These are phyloP conservation scores for Lepas anatifera DNA, from an alignment of 2,888 invertebrate genomes.

Conservation along the genomic window DNA sequence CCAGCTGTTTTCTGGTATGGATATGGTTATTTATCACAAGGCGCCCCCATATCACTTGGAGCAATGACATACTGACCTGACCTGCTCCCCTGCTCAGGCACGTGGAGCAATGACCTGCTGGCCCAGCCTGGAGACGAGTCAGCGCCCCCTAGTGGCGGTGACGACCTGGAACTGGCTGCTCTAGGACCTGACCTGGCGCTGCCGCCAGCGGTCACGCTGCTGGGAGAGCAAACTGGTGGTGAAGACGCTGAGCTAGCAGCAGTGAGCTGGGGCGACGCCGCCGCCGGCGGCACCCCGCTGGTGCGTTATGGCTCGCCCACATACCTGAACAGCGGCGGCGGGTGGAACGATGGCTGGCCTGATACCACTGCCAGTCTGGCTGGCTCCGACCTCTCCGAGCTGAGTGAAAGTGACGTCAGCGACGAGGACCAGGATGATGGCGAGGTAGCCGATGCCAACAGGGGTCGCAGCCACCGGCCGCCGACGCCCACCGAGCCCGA, in stretches of 20 bases:
- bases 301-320: slow-evolving; percentile 45
- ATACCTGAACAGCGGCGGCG: slow-evolving; percentile 17
- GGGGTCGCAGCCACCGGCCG: slow-evolving; percentile 22
- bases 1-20: no score
- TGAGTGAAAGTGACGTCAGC: slow-evolving; percentile 20
- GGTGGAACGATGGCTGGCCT: slow-evolving; percentile 24
- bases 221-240: slow-evolving; percentile 27
- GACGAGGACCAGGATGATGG: slow-evolving; percentile 27
- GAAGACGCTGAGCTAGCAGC: slow-evolving; percentile 24
- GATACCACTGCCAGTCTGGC: slow-evolving; percentile 30
- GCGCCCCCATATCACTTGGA: no score
- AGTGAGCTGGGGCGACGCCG: slow-evolving; percentile 28
- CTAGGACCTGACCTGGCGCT: slow-evolving; percentile 36
- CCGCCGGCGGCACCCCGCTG: slow-evolving; percentile 32
- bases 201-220: slow-evolving; percentile 50
- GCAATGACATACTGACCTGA: no score
- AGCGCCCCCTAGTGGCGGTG: slow-evolving; percentile 26
- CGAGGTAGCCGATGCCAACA: slow-evolving; percentile 19
- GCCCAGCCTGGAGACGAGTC: no score
- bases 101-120: slow-evolving; percentile 86
- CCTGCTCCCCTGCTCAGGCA: no score
- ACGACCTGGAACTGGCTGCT: slow-evolving; percentile 33
- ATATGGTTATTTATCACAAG: no score
- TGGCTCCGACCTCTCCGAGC: slow-evolving; percentile 26
- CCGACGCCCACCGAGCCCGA: slow-evolving; percentile 25